Evolutionary conservation across 2,797 vertebrate species (phyloP).

Genomic region (Sphaeramia orbicularis): DNA sequence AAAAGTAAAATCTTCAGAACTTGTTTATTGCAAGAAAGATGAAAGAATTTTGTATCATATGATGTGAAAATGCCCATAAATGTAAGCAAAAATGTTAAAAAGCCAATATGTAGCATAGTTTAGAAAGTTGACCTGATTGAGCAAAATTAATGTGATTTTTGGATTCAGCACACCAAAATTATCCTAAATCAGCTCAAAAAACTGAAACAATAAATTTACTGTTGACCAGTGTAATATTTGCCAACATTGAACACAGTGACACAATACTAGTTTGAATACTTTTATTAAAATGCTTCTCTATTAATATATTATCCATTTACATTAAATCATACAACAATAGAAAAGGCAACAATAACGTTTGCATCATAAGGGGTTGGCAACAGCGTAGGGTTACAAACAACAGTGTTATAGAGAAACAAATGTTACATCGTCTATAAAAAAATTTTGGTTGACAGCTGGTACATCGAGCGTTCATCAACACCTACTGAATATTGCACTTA

Average conservation of each 20-base stretch:
- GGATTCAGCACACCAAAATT: too few relatives aligned
- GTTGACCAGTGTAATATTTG: too few relatives aligned
- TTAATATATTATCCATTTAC: constrained; percentile 76
- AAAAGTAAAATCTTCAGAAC: too few relatives aligned
- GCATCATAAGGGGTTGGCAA: constrained; percentile 65
- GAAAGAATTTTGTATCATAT: too few relatives aligned
- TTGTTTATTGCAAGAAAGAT: too few relatives aligned
- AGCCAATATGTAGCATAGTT: too few relatives aligned
- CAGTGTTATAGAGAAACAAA: constrained; percentile 49
- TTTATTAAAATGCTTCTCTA: constrained; percentile 72
- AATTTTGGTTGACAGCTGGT: constrained; percentile 76
- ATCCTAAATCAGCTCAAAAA: too few relatives aligned
- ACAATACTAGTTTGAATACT: constrained; percentile 2
- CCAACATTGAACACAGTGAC: neutral
- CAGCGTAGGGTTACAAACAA: constrained; percentile 48
- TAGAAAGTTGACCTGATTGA: too few relatives aligned
- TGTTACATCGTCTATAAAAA: constrained; percentile 62
- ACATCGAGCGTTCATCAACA: constrained; percentile 54
- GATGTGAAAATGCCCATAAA: too few relatives aligned
- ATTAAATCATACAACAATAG: constrained; percentile 55
- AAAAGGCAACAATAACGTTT: constrained; percentile 67
- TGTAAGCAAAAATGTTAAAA: too few relatives aligned
- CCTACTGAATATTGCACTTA: constrained; percentile 77
- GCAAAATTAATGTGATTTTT: too few relatives aligned
- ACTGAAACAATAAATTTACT: too few relatives aligned